Conservation (phyloP, 2,888 invertebrate species). For the Timema cristinae region DNA sequence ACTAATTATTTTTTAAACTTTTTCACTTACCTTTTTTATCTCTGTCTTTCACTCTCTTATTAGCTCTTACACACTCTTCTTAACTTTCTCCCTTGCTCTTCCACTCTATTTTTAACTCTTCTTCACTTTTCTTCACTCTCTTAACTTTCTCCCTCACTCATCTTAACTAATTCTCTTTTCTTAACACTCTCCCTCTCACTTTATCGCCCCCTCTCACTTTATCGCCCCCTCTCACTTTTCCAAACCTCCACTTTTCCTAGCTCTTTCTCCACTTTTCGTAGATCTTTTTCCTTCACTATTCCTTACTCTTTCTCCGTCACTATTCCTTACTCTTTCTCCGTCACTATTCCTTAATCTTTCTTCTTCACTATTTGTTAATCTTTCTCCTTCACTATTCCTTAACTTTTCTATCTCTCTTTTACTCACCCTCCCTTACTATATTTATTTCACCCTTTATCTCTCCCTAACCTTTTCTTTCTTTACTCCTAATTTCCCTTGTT, state of each 20-base stretch:
- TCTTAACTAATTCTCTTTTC: conserved; percentile 8
- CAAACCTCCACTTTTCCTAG: neutral
- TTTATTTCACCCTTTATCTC: neutral
- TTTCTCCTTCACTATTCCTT: neutral
- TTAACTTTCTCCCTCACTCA: neutral
- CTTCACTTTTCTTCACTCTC: neutral
- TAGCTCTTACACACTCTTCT: neutral
- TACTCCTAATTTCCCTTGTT: neutral
- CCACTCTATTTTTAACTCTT: neutral
- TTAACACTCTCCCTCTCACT: neutral
- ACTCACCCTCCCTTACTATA: neutral
- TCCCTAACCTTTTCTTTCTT: neutral
- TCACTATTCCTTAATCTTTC: neutral
- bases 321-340: neutral
- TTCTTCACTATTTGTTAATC: neutral
- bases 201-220: neutral
- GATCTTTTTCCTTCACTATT: neutral
- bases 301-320: neutral
- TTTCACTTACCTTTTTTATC: neutral
- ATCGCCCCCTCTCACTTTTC: neutral
- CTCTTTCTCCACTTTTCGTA: neutral
- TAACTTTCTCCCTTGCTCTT: neutral
- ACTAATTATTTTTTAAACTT: neutral
- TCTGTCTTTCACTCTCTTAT: neutral
- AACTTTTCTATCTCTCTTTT: neutral